phyloP scores from a whole-genome alignment of 2,113 vertebrate species.

The Phaethon lepturus region DNA sequence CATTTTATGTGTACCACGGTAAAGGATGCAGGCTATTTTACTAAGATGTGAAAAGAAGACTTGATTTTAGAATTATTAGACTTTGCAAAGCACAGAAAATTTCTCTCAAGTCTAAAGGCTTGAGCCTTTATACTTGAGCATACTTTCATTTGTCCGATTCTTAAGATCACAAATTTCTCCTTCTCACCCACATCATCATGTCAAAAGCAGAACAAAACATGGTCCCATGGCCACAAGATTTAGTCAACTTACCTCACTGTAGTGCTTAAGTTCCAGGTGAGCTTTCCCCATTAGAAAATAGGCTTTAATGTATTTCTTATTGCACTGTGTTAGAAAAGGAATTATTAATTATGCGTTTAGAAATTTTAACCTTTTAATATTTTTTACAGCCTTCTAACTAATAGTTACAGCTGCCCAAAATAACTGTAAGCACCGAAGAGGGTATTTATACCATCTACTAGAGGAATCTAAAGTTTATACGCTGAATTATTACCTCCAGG shows the following conservation, averaged over 20 bases:
- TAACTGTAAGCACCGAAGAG: background rate
- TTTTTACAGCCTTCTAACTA: background rate
- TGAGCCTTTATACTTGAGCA: too few species aligned
- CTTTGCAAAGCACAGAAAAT: background rate
- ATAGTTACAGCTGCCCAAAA: background rate
- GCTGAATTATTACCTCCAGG: background rate
- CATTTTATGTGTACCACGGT: too few species aligned
- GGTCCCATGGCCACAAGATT: fast-evolving
- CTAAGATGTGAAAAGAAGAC: background rate
- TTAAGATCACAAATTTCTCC: background rate
- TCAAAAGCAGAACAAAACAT: background rate
- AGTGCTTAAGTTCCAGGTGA: slow-evolving; percentile 81
- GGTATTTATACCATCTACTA: background rate
- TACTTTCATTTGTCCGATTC: background rate
- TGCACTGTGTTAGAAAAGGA: slow-evolving; percentile 80
- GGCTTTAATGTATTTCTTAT: slow-evolving; percentile 86
- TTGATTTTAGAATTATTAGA: background rate
- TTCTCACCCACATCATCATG: background rate
- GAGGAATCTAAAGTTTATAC: background rate
- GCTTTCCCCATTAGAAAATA: slow-evolving; percentile 91
- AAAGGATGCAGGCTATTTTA: background rate
- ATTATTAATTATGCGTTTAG: background rate
- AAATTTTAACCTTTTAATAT: background rate
- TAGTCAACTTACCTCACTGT: slow-evolving; percentile 76
- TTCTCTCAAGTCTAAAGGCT: background rate